Base-by-base conservation (phyloP, 1,140 invertebrate species). In the Periplaneta americana region DNA sequence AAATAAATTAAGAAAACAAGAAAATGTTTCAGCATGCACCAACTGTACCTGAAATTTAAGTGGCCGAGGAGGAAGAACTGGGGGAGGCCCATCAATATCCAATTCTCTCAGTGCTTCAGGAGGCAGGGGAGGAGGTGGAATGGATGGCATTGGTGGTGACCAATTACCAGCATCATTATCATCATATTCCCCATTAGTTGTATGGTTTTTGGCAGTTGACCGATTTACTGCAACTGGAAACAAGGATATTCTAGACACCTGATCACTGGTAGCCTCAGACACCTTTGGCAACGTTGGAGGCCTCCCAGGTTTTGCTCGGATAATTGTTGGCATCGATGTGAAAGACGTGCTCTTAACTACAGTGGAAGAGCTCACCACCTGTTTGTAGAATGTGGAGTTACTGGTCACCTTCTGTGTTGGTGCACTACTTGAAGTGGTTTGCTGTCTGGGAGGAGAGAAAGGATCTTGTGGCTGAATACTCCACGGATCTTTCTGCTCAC, bases 131-230 rank as follows among this genome's bases (percentile, higher is more conserved):
- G 94, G 94, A 2, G 94, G 93, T 13, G 94, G 94, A 79, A 93
- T 90, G 28, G 90, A 91, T 10, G 94, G 94, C 94, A 95, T 96
- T 0, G 94, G 95, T 0, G 93, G 94, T 76, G 94, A 95, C 10
- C 86, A 85, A 35, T 87, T 85, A 34, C 74, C 39, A 5, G 22
- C n/a, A 33, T 82, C 48, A 11, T 81, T 75, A 18, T 57, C 32
- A 34, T 66, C 31, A 48, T 28, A 31, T 32, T 80, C 37, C 33
- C 13, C 48, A 74, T 11, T 80, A 78, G 36, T 28, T 28, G 37
- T 22, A 17, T 28, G 28, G 10, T 34, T 8, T 28, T 17, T 10
- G 33, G 22, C 6, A 18, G 9, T 31, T 34, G 31, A 5, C 31
- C 34, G 31, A 32, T 15, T 34, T 34, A n/a, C 28, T 17, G 1